phyloP scores from a whole-genome alignment of 2,113 vertebrate species.

The Chamaetylas fuelleborni region DNA sequence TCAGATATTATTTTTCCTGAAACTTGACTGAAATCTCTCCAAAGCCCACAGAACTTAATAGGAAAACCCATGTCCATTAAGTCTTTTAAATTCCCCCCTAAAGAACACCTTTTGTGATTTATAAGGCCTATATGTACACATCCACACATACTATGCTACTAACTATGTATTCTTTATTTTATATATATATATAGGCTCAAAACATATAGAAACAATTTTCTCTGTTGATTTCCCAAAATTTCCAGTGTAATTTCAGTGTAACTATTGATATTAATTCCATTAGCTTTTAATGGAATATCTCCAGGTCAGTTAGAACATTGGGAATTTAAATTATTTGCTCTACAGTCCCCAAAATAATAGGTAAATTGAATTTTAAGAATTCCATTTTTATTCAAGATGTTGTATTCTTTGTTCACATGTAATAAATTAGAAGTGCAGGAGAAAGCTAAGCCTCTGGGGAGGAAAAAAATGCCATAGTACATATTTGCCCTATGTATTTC shows the following conservation, averaged over 20 bases:
- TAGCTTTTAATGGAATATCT: neutral
- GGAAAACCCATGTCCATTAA: neutral
- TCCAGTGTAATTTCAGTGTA: neutral
- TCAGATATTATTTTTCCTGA: neutral
- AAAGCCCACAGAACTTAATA: neutral
- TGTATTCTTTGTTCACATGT: neutral
- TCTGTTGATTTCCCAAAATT: neutral
- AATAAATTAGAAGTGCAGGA: neutral
- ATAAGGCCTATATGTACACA: neutral
- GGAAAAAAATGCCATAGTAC: neutral
- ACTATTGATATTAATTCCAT: neutral
- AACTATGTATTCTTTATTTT: neutral
- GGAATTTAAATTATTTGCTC: neutral
- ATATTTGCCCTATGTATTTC: neutral
- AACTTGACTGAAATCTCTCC: neutral
- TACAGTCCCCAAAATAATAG: neutral
- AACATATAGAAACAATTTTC: neutral
- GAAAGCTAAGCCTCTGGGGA: neutral
- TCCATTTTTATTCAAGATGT: neutral
- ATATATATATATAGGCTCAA: neutral
- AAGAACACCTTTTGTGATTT: neutral
- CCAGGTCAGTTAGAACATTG: neutral
- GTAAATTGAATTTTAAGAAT: neutral
- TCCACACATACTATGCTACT: accelerated
- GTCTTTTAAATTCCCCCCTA: neutral